These are phyloP conservation scores for Drosophila lini DNA, from an alignment of 1,140 invertebrate species.

Conservation along the genomic window DNA sequence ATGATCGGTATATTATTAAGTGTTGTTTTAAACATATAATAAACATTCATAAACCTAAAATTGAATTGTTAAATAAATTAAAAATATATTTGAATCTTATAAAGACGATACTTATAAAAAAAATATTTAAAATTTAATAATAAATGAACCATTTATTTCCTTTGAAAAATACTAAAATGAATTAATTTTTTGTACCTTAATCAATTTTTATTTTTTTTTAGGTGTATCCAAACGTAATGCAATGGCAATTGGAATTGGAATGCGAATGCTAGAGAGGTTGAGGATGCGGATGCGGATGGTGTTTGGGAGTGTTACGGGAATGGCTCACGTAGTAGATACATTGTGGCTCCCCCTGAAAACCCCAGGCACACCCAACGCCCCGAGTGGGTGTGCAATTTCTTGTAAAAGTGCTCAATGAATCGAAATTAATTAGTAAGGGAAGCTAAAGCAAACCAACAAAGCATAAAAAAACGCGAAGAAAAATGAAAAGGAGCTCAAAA, in stretches of 20 bases:
- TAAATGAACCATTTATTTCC: background rate
- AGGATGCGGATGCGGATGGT: constrained; percentile 11
- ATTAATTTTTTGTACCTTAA: background rate
- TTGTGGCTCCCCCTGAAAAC: constrained; percentile 17
- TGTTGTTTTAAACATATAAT: too few species aligned
- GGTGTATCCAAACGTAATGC: constrained; percentile 62
- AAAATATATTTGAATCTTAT: too few species aligned
- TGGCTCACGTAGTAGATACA: constrained; percentile 44
- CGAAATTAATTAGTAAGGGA: constrained; percentile 81
- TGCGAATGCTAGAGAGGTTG: constrained; percentile 18
- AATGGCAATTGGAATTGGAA: constrained; percentile 60
- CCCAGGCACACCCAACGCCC: background rate
- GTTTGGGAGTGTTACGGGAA: constrained; percentile 15
- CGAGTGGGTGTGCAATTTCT: constrained; percentile 79
- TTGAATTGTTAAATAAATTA: too few species aligned
- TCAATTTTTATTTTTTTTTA: background rate
- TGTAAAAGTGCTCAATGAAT: constrained; percentile 83
- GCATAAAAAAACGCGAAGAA: constrained; percentile 31
- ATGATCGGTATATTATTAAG: too few species aligned
- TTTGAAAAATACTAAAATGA: background rate
- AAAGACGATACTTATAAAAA: too few species aligned
- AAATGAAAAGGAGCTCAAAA: constrained; percentile 33
- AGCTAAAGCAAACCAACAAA: constrained; percentile 60
- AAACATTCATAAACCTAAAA: too few species aligned
- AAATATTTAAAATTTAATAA: too few species aligned